Evolutionary conservation across 2,113 vertebrate species (phyloP).

Genomic region (Vulpes ferrilata): DNA sequence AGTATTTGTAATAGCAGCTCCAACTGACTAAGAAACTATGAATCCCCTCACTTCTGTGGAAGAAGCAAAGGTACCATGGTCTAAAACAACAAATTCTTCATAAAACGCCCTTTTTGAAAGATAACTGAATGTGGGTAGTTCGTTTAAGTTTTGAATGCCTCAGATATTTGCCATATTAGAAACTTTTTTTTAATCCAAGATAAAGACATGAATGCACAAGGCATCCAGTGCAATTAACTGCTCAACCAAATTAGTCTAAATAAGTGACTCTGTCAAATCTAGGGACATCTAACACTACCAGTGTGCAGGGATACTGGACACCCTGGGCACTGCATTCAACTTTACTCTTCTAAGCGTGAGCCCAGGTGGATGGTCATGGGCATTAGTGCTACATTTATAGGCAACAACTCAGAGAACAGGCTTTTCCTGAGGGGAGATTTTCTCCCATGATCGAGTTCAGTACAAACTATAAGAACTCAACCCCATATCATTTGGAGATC

Average conservation of each 20-base stretch:
- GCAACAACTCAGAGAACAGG: background rate
- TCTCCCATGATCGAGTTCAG: background rate
- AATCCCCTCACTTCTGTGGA: background rate
- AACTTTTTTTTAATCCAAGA: background rate
- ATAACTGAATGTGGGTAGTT: background rate
- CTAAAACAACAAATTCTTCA: background rate
- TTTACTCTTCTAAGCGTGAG: background rate
- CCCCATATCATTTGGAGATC: background rate
- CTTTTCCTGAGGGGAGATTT: conserved; percentile 14
- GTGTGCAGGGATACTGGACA: background rate
- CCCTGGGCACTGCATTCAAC: background rate
- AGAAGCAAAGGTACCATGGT: background rate
- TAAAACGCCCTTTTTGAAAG: background rate
- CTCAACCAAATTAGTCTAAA: background rate
- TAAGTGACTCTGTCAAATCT: background rate
- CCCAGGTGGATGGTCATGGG: background rate
- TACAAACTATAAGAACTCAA: background rate
- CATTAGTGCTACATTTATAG: background rate
- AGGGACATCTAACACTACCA: background rate
- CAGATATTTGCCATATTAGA: background rate
- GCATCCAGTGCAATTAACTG: background rate
- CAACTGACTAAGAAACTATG: background rate
- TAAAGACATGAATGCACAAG: background rate
- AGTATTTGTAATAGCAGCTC: background rate
- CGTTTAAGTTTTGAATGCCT: background rate